phyloP scores from a whole-genome alignment of 2,888 invertebrate species.

The Dysmachus trigonus region DNA sequence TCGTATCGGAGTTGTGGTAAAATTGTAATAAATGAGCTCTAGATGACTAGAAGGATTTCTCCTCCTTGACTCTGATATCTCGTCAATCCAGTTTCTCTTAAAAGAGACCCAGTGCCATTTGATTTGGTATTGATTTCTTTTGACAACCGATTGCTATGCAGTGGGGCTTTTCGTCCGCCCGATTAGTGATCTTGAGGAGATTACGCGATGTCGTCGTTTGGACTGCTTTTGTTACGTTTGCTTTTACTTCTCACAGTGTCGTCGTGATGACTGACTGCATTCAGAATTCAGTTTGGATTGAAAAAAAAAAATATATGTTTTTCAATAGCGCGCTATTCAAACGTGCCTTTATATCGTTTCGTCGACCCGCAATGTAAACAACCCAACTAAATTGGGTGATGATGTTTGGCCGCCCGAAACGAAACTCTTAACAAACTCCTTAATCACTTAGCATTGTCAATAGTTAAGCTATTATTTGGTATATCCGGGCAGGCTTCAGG shows the following conservation, averaged over 20 bases:
- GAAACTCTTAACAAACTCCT: conserved; percentile 41
- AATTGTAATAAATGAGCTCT: conserved; percentile 48
- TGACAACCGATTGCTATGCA: neutral
- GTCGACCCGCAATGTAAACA: neutral
- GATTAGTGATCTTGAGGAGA: conserved; percentile 48
- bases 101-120: neutral
- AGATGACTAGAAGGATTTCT: conserved; percentile 46
- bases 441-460: neutral
- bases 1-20: conserved; percentile 48
- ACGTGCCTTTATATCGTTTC: neutral
- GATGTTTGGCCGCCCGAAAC: conserved; percentile 34
- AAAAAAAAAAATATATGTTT: conserved; percentile 11
- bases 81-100: neutral
- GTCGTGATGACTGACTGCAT: neutral
- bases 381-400: conserved; percentile 44
- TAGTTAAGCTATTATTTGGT: neutral
- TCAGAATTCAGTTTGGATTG: neutral
- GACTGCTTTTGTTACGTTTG: neutral
- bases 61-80: neutral
- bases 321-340: neutral
- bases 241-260: neutral
- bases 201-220: conserved; percentile 47
- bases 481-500: neutral
- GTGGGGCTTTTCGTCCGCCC: neutral
- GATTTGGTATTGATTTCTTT: conserved; percentile 9